Evolutionary conservation across 2,888 invertebrate species (phyloP).

Genomic region (Mythimna loreyi): DNA sequence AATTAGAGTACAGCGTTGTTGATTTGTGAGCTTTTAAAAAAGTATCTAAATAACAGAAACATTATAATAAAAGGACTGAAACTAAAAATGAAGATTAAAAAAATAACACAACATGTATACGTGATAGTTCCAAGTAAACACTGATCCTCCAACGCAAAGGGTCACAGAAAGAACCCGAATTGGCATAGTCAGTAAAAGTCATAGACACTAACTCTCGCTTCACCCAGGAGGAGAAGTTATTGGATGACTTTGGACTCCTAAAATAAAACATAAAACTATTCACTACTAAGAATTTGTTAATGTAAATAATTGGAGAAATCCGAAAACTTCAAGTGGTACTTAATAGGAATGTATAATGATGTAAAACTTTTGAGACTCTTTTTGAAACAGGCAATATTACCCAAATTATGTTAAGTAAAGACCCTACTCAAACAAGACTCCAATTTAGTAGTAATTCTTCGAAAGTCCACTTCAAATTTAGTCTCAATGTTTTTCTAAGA

Average conservation of each 20-base stretch:
- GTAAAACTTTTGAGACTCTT: conserved; percentile 18
- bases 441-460: conserved; percentile 49
- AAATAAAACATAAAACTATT: too few relatives aligned
- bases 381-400: conserved; percentile 18
- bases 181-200: too few relatives aligned
- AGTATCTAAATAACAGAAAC: not conserved
- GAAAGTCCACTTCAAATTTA: conserved; percentile 35
- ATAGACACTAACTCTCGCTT: too few relatives aligned
- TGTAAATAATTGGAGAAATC: not conserved
- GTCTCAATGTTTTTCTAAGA: conserved; percentile 63
- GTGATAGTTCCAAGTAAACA: not conserved
- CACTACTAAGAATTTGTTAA: not conserved
- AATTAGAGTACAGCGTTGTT: not conserved
- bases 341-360: conserved; percentile 2
- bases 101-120: not conserved
- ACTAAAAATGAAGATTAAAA: not conserved
- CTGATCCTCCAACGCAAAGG: not conserved
- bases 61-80: not conserved
- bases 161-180: too few relatives aligned
- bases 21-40: not conserved
- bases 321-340: conserved; percentile 17
- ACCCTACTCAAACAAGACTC: conserved; percentile 41
- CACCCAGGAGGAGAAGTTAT: too few relatives aligned
- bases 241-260: too few relatives aligned
- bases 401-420: conserved; percentile 33